A percentile compares a stretch with the other conserved stretches of the same genome.
phyloP scores from a whole-genome alignment of 2,888 invertebrate species.

The Watsonalla cultraria region DNA sequence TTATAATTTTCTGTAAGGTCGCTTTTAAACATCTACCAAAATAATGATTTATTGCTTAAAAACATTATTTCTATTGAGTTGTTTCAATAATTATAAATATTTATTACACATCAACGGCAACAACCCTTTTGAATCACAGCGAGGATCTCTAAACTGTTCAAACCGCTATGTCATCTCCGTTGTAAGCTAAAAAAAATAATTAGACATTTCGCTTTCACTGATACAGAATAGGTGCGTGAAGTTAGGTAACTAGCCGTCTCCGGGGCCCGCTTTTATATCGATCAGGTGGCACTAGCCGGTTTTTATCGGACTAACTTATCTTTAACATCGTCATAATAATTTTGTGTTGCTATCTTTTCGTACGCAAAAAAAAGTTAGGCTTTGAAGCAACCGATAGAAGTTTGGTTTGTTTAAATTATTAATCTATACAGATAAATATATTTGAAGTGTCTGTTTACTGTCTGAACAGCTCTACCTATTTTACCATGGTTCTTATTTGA shows the following conservation, averaged over 20 bases:
- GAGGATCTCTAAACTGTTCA: conserved; percentile 14
- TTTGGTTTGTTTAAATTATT: too few relatives aligned
- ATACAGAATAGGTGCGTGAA: conserved; percentile 54
- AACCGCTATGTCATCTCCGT: conserved; percentile 68
- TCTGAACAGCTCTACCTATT: too few relatives aligned
- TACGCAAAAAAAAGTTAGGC: conserved; percentile 1
- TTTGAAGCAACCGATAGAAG: not conserved
- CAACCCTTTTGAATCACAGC: not conserved
- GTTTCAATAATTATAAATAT: too few relatives aligned
- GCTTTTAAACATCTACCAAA: too few relatives aligned
- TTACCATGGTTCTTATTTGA: too few relatives aligned
- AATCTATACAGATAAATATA: too few relatives aligned
- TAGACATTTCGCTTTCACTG: conserved; percentile 73
- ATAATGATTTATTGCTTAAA: too few relatives aligned
- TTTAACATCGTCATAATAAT: conserved; percentile 16
- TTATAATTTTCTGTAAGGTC: not conserved
- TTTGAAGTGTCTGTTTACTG: too few relatives aligned
- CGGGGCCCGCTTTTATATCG: conserved; percentile 50
- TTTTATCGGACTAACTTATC: conserved; percentile 20
- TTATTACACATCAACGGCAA: too few relatives aligned
- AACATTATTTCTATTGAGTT: too few relatives aligned
- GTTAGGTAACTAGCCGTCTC: conserved; percentile 62
- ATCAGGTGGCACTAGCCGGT: conserved; percentile 54
- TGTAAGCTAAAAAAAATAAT: conserved; percentile 59
- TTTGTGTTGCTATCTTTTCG: not conserved